Evolutionary conservation across 2,888 invertebrate genomes (phyloP), one percentile per base, ranked within the genome.

Genomic region (Tipula unca): DNA sequence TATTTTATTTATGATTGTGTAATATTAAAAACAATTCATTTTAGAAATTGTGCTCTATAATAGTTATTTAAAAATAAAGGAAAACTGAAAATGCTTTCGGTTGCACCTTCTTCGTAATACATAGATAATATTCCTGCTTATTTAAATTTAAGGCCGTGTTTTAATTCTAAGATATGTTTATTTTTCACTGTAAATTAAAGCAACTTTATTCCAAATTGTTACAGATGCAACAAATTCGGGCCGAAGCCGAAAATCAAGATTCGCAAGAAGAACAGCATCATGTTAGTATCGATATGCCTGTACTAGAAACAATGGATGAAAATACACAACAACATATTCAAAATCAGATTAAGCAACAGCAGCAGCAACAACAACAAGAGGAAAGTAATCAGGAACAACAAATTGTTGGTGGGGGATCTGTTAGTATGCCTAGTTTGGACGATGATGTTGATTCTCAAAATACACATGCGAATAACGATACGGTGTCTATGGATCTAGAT

Each of bases 381-480:
- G 86, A 86, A 83, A 85, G 54, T 13, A 84, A 84, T 87, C 39
- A 86, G 86, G 42, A 85, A 82, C 86, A 85, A 54, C 86, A 20
- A 86, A 86, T n/a, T 84, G 86, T 88, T 10, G 86, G 88, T 42
- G 87, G 88, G 13, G 89, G 89, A 5, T 89, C 91, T 0, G 91
- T 91, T 10, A 91, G 90, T 86, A 91, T 91, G 91, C 91, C 91
- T 25, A 91, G 91, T 86, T 87, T 91, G 86, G 91, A 91, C 86
- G 91, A 91, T 87, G 91, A 91, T 86, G 90, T 89, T 42, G 90
- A 91, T 82, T 89, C 89, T 20, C 88, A 88, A 86, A 87, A 87
- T 84, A 85, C 86, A 83, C 87, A 88, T 85, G 87, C 86, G 8
- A 87, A 86, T 83, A 87, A 87, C 1, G 88, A 88, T 86, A 90